Base-by-base conservation (phyloP, 2,888 invertebrate species). In the Phyto melanocephala region DNA sequence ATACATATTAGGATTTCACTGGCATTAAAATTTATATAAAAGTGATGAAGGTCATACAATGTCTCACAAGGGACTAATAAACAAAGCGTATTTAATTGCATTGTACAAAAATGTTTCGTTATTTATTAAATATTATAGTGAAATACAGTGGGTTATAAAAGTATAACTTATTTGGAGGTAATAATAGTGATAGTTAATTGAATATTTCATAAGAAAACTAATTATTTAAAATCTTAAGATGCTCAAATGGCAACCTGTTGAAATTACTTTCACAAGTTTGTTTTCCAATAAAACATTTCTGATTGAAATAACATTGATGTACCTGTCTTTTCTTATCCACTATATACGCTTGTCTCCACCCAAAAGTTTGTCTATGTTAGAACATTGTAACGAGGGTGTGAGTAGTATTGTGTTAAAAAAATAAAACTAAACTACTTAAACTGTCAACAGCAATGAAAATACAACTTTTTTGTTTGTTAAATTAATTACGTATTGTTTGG, bases 1-100 rank as follows among this genome's bases (percentile, higher is more conserved):
- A 17, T 28, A 28, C 4, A 28, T 28, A 28, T 28, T 3, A 54
- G 40, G 28, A 37, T 33, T 42, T 54, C 52, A 72, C 60, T 77
- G 72, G 40, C 72, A 33, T 75, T 75, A 67, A 60, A 79, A 40
- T 79, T 52, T 71, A 60, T 60, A 52, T 17, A 47, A 15, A 42
- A 65, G 58, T 40, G 63, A 58, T 50, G 78, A 72, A 79, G 79
- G 79, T 79, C 79, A 79, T 42, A 47, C 45, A 75, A 82, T 76
- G 71, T 79, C 75, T 82, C 82, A 71, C 79, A 33, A 33, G 82
- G 71, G 82, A 79, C 71, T 54, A 65, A 82, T 82, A 82, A 82
- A 82, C 71, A 67, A 71, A 58, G 67, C 60, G 42, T 28, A 67
- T 65, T 74, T 71, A 79, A 82, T 79, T 79, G 74, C 63, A 65